These are phyloP conservation scores for Atherix ibis DNA, from an alignment of 2,888 invertebrate species.

Conservation along the genomic window DNA sequence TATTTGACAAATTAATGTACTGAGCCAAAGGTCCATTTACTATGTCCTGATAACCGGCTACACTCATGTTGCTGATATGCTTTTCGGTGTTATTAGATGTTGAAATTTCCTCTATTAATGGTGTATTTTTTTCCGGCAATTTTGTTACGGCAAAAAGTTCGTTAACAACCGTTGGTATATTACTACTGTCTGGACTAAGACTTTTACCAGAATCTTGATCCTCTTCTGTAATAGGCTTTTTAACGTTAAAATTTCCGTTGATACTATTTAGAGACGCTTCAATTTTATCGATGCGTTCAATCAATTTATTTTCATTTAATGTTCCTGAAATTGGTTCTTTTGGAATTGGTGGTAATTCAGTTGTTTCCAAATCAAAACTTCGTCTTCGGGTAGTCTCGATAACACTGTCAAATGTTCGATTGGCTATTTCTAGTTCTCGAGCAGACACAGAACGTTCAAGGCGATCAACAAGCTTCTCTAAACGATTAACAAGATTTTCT, in stretches of 20 bases:
- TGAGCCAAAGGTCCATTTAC: conserved; percentile 57
- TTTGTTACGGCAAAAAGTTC: conserved; percentile 8
- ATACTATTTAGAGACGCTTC: conserved; percentile 20
- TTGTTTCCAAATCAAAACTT: conserved; percentile 20
- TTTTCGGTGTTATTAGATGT: no score
- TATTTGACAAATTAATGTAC: conserved; percentile 56
- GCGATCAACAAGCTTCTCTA: conserved; percentile 58
- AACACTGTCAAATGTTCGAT: conserved; percentile 21
- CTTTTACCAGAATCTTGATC: no score
- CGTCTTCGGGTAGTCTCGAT: conserved; percentile 18
- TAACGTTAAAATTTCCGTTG: conserved; percentile 20
- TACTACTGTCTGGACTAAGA: conserved; percentile 18
- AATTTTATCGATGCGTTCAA: conserved; percentile 21
- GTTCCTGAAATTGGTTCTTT: neutral
- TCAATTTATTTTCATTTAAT: conserved; percentile 12
- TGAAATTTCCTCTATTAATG: no score
- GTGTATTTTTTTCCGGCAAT: neutral
- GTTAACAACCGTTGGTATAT: conserved; percentile 22
- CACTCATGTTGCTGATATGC: conserved; percentile 43
- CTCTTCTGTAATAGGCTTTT: conserved; percentile 8
- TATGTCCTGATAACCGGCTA: conserved; percentile 58
- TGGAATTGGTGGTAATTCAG: conserved; percentile 19
- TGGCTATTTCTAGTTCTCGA: conserved; percentile 22
- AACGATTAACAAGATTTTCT: conserved; percentile 51
- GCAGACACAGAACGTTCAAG: conserved; percentile 41